Evolutionary conservation across 2,797 vertebrate genomes (phyloP).

Genomic region (Amniataba percoides): DNA sequence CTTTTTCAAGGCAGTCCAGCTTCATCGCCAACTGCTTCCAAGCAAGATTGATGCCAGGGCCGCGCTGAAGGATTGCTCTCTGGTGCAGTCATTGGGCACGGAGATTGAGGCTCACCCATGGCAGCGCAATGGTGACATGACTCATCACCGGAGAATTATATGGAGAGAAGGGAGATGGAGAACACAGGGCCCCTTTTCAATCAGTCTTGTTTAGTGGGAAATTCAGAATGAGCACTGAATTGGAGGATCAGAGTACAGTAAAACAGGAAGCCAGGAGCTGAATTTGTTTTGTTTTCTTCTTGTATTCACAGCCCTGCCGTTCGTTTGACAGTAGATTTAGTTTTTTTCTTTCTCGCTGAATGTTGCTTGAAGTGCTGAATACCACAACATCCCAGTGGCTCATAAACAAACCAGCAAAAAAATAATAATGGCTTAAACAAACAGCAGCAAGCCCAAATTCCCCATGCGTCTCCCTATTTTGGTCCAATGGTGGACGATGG

Average conservation of each 20-base stretch:
- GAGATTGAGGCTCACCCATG: slow-evolving; percentile 76
- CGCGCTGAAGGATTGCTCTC: slow-evolving; percentile 74
- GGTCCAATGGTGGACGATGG: slow-evolving; percentile 16
- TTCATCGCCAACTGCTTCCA: slow-evolving; percentile 71
- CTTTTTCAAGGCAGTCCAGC: slow-evolving; percentile 73
- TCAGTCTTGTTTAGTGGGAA: slow-evolving; percentile 62
- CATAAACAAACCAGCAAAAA: slow-evolving; percentile 52
- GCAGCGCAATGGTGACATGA: slow-evolving; percentile 73
- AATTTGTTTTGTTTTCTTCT: slow-evolving; percentile 15
- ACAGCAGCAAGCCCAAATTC: slow-evolving; percentile 36
- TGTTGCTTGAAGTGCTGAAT: slow-evolving; percentile 52
- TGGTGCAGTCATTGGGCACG: slow-evolving; percentile 74
- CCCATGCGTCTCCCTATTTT: slow-evolving; percentile 37
- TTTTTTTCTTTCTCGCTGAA: slow-evolving; percentile 20
- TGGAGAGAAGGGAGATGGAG: slow-evolving; percentile 64
- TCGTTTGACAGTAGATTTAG: slow-evolving; percentile 32
- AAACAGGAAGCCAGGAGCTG: slow-evolving; percentile 35
- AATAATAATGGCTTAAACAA: slow-evolving; percentile 46
- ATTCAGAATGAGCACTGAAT: slow-evolving; percentile 49
- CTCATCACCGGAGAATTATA: slow-evolving; percentile 73
- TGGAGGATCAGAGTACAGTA: slow-evolving; percentile 36
- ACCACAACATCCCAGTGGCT: slow-evolving; percentile 50
- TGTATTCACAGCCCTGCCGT: slow-evolving; percentile 21
- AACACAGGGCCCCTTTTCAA: slow-evolving; percentile 66
- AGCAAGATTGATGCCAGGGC: slow-evolving; percentile 76